Percentiles rank a stretch among this genome's conserved stretches.
phyloP scores from a whole-genome alignment of 1,140 invertebrate species.

The Wasmannia auropunctata region DNA sequence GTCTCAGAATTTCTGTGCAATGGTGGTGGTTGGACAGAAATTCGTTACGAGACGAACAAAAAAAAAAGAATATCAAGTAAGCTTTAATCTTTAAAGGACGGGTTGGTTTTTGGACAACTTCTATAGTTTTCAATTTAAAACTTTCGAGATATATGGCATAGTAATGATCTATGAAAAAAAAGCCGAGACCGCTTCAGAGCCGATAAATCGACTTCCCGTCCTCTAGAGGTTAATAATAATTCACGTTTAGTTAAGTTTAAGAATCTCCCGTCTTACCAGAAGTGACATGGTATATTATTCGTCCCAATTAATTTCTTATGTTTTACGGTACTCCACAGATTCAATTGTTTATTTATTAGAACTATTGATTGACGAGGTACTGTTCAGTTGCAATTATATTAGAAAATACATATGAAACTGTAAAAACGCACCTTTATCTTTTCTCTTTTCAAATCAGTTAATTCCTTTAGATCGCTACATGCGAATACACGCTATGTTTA shows the following conservation, averaged over 20 bases:
- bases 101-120: too few species aligned
- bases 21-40: constrained; percentile 84
- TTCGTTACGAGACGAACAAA: constrained; percentile 72
- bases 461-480: not conserved
- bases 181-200: too few species aligned
- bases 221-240: too few species aligned
- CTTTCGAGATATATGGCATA: too few species aligned
- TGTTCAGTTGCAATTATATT: constrained; percentile 81
- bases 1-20: constrained; percentile 80
- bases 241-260: constrained; percentile 76
- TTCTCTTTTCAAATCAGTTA: not conserved
- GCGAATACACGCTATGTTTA: not conserved
- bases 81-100: too few species aligned
- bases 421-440: constrained; percentile 65
- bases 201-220: too few species aligned
- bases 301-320: constrained; percentile 80
- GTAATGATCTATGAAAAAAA: too few species aligned
- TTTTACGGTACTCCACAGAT: constrained; percentile 66
- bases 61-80: constrained; percentile 81
- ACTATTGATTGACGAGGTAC: constrained; percentile 76
- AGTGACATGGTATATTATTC: constrained; percentile 82
- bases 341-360: constrained; percentile 76
- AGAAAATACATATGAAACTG: constrained; percentile 76
- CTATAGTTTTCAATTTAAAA: too few species aligned
- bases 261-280: constrained; percentile 84